Conservation (phyloP, 2,797 vertebrate genomes). For the Anisognathus igniventris region DNA sequence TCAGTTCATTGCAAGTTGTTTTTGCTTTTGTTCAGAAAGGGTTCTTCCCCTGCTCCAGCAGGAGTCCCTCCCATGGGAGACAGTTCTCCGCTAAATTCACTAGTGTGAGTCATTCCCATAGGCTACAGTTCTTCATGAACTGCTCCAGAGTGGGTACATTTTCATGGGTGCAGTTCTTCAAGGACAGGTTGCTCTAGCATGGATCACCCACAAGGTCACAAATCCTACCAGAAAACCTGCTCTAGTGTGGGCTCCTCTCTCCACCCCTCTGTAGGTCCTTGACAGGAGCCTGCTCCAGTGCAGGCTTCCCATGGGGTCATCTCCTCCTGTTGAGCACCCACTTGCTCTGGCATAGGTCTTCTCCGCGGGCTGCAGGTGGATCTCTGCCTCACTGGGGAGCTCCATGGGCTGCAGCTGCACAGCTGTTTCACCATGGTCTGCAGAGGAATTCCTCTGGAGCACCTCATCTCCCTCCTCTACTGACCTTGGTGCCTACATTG, state of each 20-base stretch:
- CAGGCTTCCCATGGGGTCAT: not conserved
- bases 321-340: rapidly evolving
- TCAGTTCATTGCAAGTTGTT: not conserved
- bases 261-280: not conserved
- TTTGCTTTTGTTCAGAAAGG: not conserved
- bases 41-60: not conserved
- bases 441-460: not conserved
- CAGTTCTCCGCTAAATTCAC: too few relatives aligned
- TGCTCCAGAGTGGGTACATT: not conserved
- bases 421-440: not conserved
- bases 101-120: not conserved
- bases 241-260: not conserved
- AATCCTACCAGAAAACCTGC: not conserved
- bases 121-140: not conserved
- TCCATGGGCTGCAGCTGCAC: not conserved
- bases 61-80: not conserved
- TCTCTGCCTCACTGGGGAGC: not conserved
- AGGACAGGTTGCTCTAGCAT: not conserved
- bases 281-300: not conserved
- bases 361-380: rapidly evolving
- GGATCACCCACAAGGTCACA: not conserved
- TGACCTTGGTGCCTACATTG: not conserved
- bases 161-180: not conserved
- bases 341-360: not conserved
- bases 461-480: not conserved